These are phyloP conservation scores for Pangasius mekongensis DNA, from an alignment of 2,797 vertebrate species.

Conservation along the genomic window DNA sequence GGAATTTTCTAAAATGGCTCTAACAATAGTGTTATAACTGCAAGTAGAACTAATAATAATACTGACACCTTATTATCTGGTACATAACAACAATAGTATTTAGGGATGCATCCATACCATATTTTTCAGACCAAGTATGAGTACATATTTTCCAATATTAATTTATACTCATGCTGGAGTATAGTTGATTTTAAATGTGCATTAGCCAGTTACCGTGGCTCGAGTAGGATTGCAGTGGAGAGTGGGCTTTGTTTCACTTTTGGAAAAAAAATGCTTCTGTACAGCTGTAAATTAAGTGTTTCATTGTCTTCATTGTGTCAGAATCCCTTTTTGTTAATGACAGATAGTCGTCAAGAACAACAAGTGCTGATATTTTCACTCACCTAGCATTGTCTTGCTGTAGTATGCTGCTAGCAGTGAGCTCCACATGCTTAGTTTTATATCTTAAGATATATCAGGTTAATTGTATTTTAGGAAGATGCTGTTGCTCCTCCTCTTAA, in stretches of 20 bases:
- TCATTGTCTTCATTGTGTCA: not conserved
- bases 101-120: not conserved
- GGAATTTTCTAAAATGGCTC: not conserved
- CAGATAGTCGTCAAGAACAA: not conserved
- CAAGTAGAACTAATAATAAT: not conserved
- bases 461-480: not conserved
- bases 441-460: not conserved
- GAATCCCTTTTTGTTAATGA: not conserved
- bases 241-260: not conserved
- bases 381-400: not conserved
- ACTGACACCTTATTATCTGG: not conserved
- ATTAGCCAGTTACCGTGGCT: not conserved
- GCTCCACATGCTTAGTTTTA: not conserved
- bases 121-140: not conserved
- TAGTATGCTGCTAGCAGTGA: not conserved
- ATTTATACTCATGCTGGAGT: not conserved
- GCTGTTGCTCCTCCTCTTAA: not conserved
- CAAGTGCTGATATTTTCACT: not conserved
- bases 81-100: not conserved
- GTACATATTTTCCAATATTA: not conserved
- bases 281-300: not conserved
- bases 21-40: not conserved
- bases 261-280: not conserved
- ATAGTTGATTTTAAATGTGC: not conserved
- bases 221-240: not conserved